Conservation (phyloP, 2,797 vertebrate species). For the Gorsachius magnificus region DNA sequence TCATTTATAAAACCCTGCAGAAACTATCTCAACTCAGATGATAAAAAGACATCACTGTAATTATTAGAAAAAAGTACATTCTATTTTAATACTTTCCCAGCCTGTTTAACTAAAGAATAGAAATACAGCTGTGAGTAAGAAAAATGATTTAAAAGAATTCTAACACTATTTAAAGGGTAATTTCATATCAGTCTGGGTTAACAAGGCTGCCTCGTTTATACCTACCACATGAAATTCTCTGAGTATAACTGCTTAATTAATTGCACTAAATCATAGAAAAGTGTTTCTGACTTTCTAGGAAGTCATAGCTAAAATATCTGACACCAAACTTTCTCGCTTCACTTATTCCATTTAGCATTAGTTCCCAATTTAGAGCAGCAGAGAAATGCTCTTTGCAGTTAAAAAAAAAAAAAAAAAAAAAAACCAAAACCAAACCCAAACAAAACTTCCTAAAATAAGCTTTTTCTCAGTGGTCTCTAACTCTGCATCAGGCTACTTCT, state of each 20-base stretch:
- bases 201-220: not conserved
- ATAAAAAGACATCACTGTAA: not conserved
- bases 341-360: not conserved
- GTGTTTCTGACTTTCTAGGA: not conserved
- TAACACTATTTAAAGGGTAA: not conserved
- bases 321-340: not conserved
- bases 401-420: not conserved
- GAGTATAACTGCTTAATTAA: not conserved
- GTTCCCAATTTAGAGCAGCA: conserved; percentile 12
- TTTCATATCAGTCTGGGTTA: not conserved
- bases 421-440: not conserved
- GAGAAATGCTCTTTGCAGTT: not conserved
- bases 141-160: not conserved
- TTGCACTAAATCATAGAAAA: not conserved
- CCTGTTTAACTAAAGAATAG: not conserved
- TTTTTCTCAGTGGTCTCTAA: not conserved
- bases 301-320: not conserved
- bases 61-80: not conserved
- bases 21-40: not conserved
- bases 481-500: not conserved
- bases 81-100: not conserved
- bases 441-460: not conserved
- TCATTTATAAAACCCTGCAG: not conserved
- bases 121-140: not conserved
- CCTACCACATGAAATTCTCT: not conserved